Percentiles rank a stretch among this genome's conserved stretches.
Conservation (phyloP, 2,113 vertebrate genomes). For the Seriola aureovittata region DNA sequence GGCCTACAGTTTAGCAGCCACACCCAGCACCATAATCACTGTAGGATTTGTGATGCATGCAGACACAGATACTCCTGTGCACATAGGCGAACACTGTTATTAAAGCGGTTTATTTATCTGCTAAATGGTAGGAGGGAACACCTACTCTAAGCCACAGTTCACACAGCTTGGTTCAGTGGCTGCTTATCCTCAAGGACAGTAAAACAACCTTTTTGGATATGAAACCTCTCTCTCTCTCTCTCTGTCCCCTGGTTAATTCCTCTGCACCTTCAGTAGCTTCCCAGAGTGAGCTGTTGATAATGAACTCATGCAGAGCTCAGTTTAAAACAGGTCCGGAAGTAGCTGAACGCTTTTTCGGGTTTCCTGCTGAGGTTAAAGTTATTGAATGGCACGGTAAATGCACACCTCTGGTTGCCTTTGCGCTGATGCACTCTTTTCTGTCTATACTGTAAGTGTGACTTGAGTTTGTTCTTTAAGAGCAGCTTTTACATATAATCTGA, state of each 20-base stretch:
- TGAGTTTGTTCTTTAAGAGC: constrained; percentile 4
- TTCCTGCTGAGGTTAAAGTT: constrained; percentile 76
- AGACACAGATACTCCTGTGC: constrained; percentile 37
- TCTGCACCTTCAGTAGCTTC: constrained; percentile 4
- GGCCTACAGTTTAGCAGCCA: constrained; percentile 44
- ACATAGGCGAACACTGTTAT: constrained; percentile 49
- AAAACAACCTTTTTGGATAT: constrained; percentile 26
- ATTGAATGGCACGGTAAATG: constrained; percentile 60
- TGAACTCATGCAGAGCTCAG: constrained; percentile 53
- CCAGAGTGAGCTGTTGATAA: constrained; percentile 34
- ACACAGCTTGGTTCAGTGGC: constrained; percentile 27
- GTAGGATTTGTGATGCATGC: constrained; percentile 49
- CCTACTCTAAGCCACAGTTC: constrained; percentile 46
- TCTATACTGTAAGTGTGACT: background rate
- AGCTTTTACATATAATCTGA: constrained; percentile 6
- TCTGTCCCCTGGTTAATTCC: constrained; percentile 18
- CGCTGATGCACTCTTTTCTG: background rate
- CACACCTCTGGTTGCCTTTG: constrained; percentile 20
- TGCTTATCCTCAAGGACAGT: constrained; percentile 52
- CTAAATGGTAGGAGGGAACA: constrained; percentile 52
- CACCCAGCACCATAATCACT: constrained; percentile 68
- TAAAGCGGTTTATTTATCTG: constrained; percentile 66
- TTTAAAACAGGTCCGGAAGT: constrained; percentile 72
- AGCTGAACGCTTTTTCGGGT: constrained; percentile 68
- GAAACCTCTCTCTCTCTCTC: constrained; percentile 15